Conservation (phyloP, 2,113 vertebrate genomes). For the Colistium nudipinnis region DNA sequence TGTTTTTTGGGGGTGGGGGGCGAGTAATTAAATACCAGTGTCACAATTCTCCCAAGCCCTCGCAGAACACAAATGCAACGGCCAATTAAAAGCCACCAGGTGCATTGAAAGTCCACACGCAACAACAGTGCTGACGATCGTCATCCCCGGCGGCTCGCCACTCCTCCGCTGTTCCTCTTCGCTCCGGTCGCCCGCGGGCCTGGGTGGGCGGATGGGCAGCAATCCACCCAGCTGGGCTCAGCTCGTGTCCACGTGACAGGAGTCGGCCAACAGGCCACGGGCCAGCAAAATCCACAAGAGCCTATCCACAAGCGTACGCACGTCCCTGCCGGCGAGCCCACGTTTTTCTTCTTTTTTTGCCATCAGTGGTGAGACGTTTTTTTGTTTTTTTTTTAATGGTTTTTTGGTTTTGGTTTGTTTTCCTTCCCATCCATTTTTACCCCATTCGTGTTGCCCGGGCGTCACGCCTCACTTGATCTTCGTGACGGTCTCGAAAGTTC, state of each 20-base stretch:
- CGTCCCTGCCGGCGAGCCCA: not conserved
- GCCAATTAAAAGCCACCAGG: too few species aligned
- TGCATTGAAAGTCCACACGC: not conserved
- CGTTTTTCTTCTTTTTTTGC: not conserved
- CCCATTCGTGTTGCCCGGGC: not conserved
- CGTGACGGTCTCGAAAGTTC: slow-evolving; percentile 23
- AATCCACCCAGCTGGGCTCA: not conserved
- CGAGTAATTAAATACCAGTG: not conserved
- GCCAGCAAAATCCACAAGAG: not conserved
- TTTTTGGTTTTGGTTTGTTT: too few species aligned
- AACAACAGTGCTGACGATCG: too few species aligned
- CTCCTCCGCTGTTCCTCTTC: not conserved
- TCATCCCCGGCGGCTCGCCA: too few species aligned
- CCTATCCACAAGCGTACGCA: slow-evolving; percentile 12
- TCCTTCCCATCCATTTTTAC: too few species aligned
- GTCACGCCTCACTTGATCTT: slow-evolving; percentile 42
- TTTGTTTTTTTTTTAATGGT: too few species aligned
- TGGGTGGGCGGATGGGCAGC: not conserved
- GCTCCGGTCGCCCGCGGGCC: not conserved
- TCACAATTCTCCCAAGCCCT: too few species aligned
- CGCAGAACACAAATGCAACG: too few species aligned
- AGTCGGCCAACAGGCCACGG: not conserved
- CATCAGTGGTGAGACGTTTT: not conserved
- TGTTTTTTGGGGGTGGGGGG: too few species aligned
- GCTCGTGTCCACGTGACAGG: not conserved